Evolutionary conservation across 2,888 invertebrate genomes (phyloP).

Genomic region (Cosmia pyralina): DNA sequence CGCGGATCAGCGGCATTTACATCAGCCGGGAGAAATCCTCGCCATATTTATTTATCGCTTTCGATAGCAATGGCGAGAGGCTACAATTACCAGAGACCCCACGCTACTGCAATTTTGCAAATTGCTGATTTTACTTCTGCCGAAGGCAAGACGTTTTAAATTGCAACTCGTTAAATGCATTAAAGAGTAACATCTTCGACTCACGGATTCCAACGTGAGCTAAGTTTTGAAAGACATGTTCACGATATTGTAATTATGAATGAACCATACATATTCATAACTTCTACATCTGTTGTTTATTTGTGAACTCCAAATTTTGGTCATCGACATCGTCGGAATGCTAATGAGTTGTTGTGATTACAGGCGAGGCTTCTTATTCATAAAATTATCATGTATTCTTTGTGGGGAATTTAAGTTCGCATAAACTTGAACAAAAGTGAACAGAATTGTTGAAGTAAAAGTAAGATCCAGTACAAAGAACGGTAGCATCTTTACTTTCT

Average conservation of each 20-base stretch:
- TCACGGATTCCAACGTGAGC: slow-evolving; percentile 64
- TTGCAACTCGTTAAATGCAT: slow-evolving; percentile 84
- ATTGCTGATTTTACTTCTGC: slow-evolving; percentile 86
- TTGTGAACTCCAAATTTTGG: slow-evolving; percentile 52
- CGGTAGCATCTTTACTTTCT: slow-evolving; percentile 48
- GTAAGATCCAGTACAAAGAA: slow-evolving; percentile 31
- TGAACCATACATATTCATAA: slow-evolving; percentile 50
- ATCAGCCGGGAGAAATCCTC: slow-evolving; percentile 73
- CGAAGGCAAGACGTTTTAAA: slow-evolving; percentile 83
- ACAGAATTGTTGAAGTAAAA: slow-evolving; percentile 42
- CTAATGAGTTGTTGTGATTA: slow-evolving; percentile 53
- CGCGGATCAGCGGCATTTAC: slow-evolving; percentile 53
- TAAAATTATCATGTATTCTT: slow-evolving; percentile 25
- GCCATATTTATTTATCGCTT: slow-evolving; percentile 85
- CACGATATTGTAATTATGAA: slow-evolving; percentile 55
- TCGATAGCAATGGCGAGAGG: slow-evolving; percentile 78
- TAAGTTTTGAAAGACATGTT: slow-evolving; percentile 51
- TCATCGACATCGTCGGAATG: slow-evolving; percentile 57
- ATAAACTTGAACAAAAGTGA: slow-evolving; percentile 25
- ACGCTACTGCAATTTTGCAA: slow-evolving; percentile 86
- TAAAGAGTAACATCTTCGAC: slow-evolving; percentile 73
- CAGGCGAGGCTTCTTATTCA: slow-evolving; percentile 14
- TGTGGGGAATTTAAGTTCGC: slow-evolving; percentile 8
- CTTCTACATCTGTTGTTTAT: slow-evolving; percentile 55
- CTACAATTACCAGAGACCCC: slow-evolving; percentile 82